These are phyloP conservation scores for Regulus satrapa DNA, from an alignment of 2,113 vertebrate species.

Conservation along the genomic window DNA sequence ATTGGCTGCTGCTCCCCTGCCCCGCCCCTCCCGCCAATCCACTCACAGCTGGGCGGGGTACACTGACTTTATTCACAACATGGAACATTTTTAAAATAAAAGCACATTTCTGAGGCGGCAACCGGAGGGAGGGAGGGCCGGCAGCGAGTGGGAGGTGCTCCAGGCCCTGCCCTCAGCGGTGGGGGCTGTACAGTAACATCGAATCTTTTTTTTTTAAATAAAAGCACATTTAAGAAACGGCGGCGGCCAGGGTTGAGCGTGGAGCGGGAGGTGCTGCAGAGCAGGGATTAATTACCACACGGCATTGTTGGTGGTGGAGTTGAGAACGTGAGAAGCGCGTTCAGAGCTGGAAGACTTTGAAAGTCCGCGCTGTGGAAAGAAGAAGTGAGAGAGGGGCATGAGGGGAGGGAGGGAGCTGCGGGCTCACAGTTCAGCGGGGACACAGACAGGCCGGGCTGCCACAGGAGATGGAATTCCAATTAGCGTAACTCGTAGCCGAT, in stretches of 20 bases:
- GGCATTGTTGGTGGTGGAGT: constrained; percentile 69
- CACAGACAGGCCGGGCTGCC: neutral
- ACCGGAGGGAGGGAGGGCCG: rapidly evolving
- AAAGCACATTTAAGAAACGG: too few relatives aligned
- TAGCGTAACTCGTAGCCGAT: neutral
- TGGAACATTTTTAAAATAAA: neutral
- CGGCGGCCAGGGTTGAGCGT: too few relatives aligned
- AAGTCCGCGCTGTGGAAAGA: constrained; percentile 71
- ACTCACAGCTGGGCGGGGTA: neutral
- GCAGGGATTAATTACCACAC: neutral
- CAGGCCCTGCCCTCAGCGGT: too few relatives aligned
- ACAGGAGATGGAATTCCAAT: neutral
- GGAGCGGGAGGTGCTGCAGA: neutral
- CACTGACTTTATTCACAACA: neutral
- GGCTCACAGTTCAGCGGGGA: too few relatives aligned
- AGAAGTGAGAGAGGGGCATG: neutral
- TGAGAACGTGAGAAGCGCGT: constrained; percentile 55
- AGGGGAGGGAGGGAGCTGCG: neutral
- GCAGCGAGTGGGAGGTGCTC: too few relatives aligned
- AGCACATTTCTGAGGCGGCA: neutral
- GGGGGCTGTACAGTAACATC: too few relatives aligned
- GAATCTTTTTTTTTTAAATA: too few relatives aligned
- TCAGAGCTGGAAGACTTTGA: constrained; percentile 78
- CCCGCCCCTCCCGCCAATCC: rapidly evolving
- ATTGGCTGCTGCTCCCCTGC: neutral